These are phyloP conservation scores for Danionella cerebrum DNA, from an alignment of 2,113 vertebrate species.

Conservation along the genomic window DNA sequence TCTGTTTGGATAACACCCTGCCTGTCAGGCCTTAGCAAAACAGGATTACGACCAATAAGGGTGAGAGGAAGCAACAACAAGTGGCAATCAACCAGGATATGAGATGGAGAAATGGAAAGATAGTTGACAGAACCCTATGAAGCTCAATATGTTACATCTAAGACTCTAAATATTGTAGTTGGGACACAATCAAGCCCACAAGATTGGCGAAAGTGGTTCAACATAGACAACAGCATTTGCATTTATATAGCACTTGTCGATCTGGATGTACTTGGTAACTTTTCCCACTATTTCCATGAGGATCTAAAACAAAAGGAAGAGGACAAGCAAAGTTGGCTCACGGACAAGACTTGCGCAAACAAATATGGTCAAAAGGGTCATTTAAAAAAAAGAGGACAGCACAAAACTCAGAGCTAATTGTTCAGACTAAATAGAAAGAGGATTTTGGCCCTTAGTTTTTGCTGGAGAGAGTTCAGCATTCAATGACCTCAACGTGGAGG, in stretches of 20 bases:
- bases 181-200: constrained; percentile 18
- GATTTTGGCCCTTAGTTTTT: constrained; percentile 34
- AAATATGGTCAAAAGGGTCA: constrained; percentile 35
- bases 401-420: constrained; percentile 45
- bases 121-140: background rate
- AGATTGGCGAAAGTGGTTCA: constrained; percentile 29
- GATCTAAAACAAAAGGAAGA: constrained; percentile 40
- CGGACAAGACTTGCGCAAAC: constrained; percentile 45
- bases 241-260: constrained; percentile 34
- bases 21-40: constrained; percentile 35
- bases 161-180: constrained; percentile 18
- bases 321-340: constrained; percentile 39
- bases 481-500: constrained; percentile 49
- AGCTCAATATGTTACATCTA: background rate
- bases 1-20: constrained; percentile 55
- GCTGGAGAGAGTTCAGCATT: constrained; percentile 49
- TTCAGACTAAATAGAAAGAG: constrained; percentile 38
- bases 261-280: constrained; percentile 14
- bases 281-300: constrained; percentile 9
- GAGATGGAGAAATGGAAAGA: background rate
- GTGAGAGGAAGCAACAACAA: background rate
- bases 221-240: constrained; percentile 45
- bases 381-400: constrained; percentile 5
- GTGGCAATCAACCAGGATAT: background rate
- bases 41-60: constrained; percentile 47